phyloP scores from a whole-genome alignment of 2,888 invertebrate genomes.

The Orthonevra nobilis region DNA sequence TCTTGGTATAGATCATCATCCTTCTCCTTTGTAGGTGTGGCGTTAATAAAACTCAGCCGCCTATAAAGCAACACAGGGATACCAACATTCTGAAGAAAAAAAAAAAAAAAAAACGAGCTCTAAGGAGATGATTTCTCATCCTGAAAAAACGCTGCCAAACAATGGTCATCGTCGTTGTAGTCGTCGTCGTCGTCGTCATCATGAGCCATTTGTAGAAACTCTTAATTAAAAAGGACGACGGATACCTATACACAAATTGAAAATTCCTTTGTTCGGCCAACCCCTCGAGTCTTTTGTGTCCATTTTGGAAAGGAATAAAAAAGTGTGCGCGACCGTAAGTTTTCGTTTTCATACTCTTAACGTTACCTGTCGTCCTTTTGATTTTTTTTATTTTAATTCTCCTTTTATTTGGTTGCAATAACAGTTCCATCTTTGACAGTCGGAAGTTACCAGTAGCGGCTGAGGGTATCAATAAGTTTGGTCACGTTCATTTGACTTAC shows the following conservation, averaged over 20 bases:
- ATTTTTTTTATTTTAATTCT: conserved; percentile 7
- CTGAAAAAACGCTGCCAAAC: conserved; percentile 54
- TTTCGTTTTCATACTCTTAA: conserved; percentile 54
- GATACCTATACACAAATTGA: conserved; percentile 67
- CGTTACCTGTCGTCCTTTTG: too few relatives aligned
- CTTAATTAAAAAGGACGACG: conserved; percentile 69
- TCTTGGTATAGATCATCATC: too few relatives aligned
- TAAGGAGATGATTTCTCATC: conserved; percentile 42
- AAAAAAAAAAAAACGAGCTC: conserved; percentile 9
- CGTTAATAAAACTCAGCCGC: conserved; percentile 22
- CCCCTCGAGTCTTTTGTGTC: conserved; percentile 54
- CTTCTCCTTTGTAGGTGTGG: conserved; percentile 16
- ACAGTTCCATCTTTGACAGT: conserved; percentile 5
- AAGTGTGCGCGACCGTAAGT: conserved; percentile 3
- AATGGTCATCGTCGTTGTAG: conserved; percentile 67
- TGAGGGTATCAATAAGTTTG: not conserved
- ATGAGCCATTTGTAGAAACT: conserved; percentile 65
- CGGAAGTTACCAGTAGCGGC: conserved; percentile 29
- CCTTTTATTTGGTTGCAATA: conserved; percentile 38
- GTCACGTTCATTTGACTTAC: too few relatives aligned
- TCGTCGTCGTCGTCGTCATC: conserved; percentile 53
- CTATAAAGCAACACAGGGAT: not conserved
- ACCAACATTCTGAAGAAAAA: too few relatives aligned
- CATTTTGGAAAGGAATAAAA: conserved; percentile 9
- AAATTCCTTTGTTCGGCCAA: conserved; percentile 62